Base-by-base conservation (phyloP, 2,888 invertebrate species). In the Amiota mariae region DNA sequence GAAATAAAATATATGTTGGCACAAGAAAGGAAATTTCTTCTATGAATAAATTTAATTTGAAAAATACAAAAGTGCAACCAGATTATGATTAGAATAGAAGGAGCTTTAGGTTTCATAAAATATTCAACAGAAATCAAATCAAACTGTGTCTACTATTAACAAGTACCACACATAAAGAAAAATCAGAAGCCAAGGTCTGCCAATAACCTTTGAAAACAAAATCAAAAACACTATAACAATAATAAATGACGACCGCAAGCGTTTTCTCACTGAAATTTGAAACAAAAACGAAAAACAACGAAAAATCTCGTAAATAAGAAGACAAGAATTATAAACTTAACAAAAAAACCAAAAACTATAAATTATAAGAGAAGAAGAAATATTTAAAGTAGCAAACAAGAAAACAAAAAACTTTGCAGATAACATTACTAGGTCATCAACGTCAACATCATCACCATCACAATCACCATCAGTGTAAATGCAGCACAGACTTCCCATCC, bases 361-460 rank as follows among this genome's bases (percentile, higher is more conserved):
- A 63, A 63, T 63, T 12, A 63, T 63, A 63, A 36, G n/a, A 9
- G 36, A 36, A 36, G 8, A 36, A 11, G n/a, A 49, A 66, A 48
- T 49, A 66, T 66, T 66, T 66, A 66, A 66, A 66, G 15, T n/a
- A 66, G 66, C 46, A 20, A 48, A 47, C 18, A 20, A 59, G 36
- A 6, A 36, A 36, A 36, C 36, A 36, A 59, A 59, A 66, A 18
- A 13, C 66, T 15, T 20, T 66, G 18, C 48, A 49, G 66, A 63
- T 63, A 63, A 63, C 13, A 54, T 68, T 68, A 54, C 67, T 68
- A 68, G 67, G 67, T 68, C 67, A 36, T 36, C 54, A 36, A 20
- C 20, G 8, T 15, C 13, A 54, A 15, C 54, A 54, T 6, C 54
- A 13, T 13, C 54, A 9, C 8, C 54, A 54, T 6, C 54, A 13